A percentile compares a stretch with the other conserved stretches of the same genome.
Conservation (phyloP, 2,113 vertebrate species). For the Myotis yumanensis region DNA sequence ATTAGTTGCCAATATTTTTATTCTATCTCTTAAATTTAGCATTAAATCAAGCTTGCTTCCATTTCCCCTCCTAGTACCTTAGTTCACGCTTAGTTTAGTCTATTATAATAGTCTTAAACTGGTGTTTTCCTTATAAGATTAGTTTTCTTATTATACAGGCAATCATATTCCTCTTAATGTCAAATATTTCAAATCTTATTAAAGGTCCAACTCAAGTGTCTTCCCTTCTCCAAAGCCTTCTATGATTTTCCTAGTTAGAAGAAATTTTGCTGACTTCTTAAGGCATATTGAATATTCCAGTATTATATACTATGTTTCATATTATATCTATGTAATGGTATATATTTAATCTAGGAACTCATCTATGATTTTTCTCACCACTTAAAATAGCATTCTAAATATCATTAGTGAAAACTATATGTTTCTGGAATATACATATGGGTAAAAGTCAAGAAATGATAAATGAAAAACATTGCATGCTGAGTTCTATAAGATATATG, state of each 20-base stretch:
- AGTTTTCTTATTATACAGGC: not conserved
- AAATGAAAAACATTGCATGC: not conserved
- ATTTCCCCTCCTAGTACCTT: not conserved
- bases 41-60: conserved; percentile 31
- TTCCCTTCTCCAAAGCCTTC: not conserved
- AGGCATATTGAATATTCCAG: not conserved
- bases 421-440: not conserved
- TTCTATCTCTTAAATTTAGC: not conserved
- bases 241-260: conserved; percentile 23
- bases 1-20: not conserved
- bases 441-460: not conserved
- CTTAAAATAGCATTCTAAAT: not conserved
- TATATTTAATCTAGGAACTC: not conserved
- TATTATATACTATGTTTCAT: not conserved
- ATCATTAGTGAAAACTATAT: not conserved
- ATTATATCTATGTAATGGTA: not conserved
- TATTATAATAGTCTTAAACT: not conserved
- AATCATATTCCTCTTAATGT: not conserved
- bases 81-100: conserved; percentile 42
- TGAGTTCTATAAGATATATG: not conserved
- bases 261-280: not conserved
- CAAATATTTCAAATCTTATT: not conserved
- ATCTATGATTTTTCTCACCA: not conserved
- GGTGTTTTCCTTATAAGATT: not conserved
- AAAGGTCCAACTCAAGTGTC: not conserved